Base-by-base conservation (phyloP, 2,888 invertebrate genomes). In the Dryomyza anilis region DNA sequence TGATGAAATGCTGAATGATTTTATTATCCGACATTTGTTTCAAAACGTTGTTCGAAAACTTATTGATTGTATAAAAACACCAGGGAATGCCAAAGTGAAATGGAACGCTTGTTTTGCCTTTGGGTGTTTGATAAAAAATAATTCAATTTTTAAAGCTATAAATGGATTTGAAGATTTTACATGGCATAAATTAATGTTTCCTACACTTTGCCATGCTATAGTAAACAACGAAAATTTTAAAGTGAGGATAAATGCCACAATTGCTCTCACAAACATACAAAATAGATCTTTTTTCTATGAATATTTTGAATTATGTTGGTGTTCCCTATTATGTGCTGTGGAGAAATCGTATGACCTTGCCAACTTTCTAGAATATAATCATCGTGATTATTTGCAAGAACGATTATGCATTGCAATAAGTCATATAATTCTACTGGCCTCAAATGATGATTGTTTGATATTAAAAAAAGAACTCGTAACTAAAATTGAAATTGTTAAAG, bases 51-150 rank as follows among this genome's bases (percentile, higher is more conserved):
- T 93, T 68, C 83, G 85, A 70, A 88, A 88, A 72, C 85, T 96
- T 50, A 84, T 92, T 60, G 88, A 89, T 71, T 91, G 89, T 79
- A 88, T 91, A 19, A 87, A 86, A 8, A 86, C 87, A 39, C 91
- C 90, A 29, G 87, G 87, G 57, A 90, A 90, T 79, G 92, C 94
- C 88, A 95, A 95, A 85, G 93, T 94, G 39, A 87, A 94, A 60
- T 96, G 96, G 96, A 96, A 96, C 82, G 91, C 95, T 1, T 96
- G 95, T 80, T 92, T 95, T 79, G 94, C 95, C 1, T 83, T 95
- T 64, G 92, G 94, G 25, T 92, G 91, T 74, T 86, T 92, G 67
- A 87, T 95, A 84, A 90, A 87, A 74, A 89, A 89, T 76, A 84
- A 85, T 3, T 67, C 70, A 1, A 63, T 82, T 12, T 81, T 81